Evolutionary conservation across 2,113 vertebrate species (phyloP).

Genomic region (Aphyosemion australe): DNA sequence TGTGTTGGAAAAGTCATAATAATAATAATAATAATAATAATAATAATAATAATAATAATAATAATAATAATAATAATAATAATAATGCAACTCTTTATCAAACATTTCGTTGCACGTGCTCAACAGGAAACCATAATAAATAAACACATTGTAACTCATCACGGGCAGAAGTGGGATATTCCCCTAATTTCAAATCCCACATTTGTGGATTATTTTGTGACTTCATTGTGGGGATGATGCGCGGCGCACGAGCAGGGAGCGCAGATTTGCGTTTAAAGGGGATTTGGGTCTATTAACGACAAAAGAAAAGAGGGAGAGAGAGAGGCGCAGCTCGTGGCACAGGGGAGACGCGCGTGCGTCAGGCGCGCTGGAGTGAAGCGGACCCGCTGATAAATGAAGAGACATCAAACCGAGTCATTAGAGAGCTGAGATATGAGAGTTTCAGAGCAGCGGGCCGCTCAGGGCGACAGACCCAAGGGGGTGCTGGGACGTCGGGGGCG

Average conservation of each 20-base stretch:
- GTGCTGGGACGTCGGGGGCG: neutral
- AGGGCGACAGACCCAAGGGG: conserved; percentile 67
- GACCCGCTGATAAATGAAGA: conserved; percentile 70
- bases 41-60: no score
- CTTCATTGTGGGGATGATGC: conserved; percentile 28
- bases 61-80: no score
- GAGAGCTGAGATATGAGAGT: conserved; percentile 71
- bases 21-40: no score
- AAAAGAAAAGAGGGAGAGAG: conserved; percentile 33
- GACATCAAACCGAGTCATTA: conserved; percentile 76
- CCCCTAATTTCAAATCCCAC: neutral
- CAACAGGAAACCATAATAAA: neutral
- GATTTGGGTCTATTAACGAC: conserved; percentile 75
- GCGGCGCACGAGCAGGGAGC: conserved; percentile 58
- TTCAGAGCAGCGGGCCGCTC: conserved; percentile 66
- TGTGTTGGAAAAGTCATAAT: neutral
- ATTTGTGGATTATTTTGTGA: conserved; percentile 43
- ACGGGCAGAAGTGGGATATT: neutral
- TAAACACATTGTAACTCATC: neutral
- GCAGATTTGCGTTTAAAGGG: conserved; percentile 68
- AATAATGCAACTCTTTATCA: no score
- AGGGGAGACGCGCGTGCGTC: conserved; percentile 56
- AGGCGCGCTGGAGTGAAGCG: conserved; percentile 54
- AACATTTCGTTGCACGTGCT: no score
- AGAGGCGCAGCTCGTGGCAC: conserved; percentile 60